These are phyloP conservation scores for Pollimyrus isidori DNA, from an alignment of 2,113 vertebrate genomes.

Conservation along the genomic window DNA sequence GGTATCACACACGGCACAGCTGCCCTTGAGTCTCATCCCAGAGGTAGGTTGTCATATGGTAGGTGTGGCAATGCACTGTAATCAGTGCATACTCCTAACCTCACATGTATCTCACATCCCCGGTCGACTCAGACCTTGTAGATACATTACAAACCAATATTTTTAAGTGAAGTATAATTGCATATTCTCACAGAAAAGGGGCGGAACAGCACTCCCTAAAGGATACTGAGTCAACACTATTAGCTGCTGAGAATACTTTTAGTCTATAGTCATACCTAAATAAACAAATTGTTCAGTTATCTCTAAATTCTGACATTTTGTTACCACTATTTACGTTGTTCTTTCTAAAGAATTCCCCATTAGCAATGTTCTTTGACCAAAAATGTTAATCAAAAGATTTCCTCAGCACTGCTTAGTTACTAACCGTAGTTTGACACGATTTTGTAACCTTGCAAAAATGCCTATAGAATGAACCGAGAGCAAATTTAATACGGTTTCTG, in stretches of 20 bases:
- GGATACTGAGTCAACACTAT: neutral
- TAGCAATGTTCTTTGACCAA: neutral
- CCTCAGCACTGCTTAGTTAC: neutral
- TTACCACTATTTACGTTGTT: neutral
- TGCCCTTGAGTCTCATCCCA: no score
- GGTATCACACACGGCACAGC: no score
- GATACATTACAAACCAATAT: neutral
- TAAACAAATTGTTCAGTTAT: neutral
- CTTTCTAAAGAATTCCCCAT: neutral
- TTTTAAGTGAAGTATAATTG: neutral
- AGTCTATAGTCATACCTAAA: neutral
- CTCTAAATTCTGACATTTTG: neutral
- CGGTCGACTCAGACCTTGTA: neutral
- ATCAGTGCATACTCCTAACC: no score
- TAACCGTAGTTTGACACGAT: neutral
- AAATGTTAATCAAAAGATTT: neutral
- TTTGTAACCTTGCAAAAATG: neutral
- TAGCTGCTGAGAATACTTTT: neutral
- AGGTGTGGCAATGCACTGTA: no score
- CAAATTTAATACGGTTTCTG: neutral
- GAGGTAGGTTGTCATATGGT: no score
- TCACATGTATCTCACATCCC: no score
- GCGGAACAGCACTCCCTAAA: neutral
- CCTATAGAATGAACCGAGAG: neutral
- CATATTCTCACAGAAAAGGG: neutral